A percentile compares a stretch with the other conserved stretches of the same genome.
These are phyloP conservation scores for Hybognathus amarus DNA, from an alignment of 2,797 vertebrate species.

Conservation along the genomic window DNA sequence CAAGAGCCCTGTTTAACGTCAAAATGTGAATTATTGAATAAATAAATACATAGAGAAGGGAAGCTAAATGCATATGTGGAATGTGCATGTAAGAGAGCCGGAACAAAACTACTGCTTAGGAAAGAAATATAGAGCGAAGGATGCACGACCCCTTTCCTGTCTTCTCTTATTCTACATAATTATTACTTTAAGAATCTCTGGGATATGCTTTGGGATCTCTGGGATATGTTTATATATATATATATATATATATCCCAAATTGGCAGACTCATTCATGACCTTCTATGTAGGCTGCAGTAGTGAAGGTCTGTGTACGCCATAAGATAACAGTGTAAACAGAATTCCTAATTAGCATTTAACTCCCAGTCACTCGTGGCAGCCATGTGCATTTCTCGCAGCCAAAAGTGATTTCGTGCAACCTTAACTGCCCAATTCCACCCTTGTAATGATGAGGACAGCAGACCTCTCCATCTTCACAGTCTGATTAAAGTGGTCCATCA, in stretches of 20 bases:
- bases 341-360: constrained; percentile 52
- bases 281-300: constrained; percentile 1
- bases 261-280: constrained; percentile 37
- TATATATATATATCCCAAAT: constrained; percentile 12
- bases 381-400: constrained; percentile 3
- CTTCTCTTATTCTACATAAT: constrained; percentile 39
- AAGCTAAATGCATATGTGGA: constrained; percentile 69
- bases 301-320: constrained; percentile 39
- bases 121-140: constrained; percentile 55
- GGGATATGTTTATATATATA: constrained; percentile 2
- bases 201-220: constrained; percentile 33
- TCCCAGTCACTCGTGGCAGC: constrained; percentile 33
- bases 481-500: constrained; percentile 40
- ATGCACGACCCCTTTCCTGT: constrained; percentile 36
- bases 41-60: constrained; percentile 71
- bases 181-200: constrained; percentile 42
- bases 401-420: not conserved
- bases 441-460: constrained; percentile 30
- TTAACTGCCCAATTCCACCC: constrained; percentile 18
- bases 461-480: constrained; percentile 24
- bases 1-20: constrained; percentile 66
- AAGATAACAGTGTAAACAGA: constrained; percentile 36
- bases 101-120: constrained; percentile 50
- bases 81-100: constrained; percentile 62
- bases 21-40: constrained; percentile 72